Conservation (phyloP, 2,888 invertebrate genomes). For the Synanthedon formicaeformis region DNA sequence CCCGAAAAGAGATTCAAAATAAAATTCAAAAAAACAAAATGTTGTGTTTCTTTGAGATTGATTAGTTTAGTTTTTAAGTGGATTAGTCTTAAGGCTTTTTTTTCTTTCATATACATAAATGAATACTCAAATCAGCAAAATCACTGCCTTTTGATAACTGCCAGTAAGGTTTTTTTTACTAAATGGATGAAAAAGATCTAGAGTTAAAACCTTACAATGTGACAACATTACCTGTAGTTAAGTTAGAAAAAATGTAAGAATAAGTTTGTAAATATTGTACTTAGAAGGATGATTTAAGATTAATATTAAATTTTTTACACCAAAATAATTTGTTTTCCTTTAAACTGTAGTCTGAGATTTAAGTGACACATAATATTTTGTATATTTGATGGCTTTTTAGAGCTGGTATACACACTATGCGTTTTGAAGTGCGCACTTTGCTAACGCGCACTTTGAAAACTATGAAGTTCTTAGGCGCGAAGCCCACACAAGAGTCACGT, state of each 20-base stretch:
- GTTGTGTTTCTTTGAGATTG: conserved; percentile 54
- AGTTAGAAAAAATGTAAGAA: conserved; percentile 21
- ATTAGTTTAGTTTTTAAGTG: conserved; percentile 21
- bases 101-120: conserved; percentile 12
- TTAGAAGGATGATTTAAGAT: conserved; percentile 62
- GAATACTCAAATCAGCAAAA: conserved; percentile 50
- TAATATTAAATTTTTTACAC: conserved; percentile 46
- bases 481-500: too few species aligned
- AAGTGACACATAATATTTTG: too few species aligned
- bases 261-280: conserved; percentile 69
- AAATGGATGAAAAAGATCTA: neutral
- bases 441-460: too few species aligned
- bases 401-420: too few species aligned
- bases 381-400: too few species aligned
- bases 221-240: conserved; percentile 20
- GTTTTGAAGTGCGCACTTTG: too few species aligned
- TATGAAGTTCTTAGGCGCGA: too few species aligned
- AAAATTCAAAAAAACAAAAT: conserved; percentile 5
- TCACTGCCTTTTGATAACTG: conserved; percentile 32
- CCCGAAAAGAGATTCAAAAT: neutral
- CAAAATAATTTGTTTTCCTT: neutral
- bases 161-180: conserved; percentile 13
- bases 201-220: conserved; percentile 12
- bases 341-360: too few species aligned
- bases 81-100: conserved; percentile 23